phyloP scores from a whole-genome alignment of 2,797 vertebrate species.

The Epinephelus coioides region DNA sequence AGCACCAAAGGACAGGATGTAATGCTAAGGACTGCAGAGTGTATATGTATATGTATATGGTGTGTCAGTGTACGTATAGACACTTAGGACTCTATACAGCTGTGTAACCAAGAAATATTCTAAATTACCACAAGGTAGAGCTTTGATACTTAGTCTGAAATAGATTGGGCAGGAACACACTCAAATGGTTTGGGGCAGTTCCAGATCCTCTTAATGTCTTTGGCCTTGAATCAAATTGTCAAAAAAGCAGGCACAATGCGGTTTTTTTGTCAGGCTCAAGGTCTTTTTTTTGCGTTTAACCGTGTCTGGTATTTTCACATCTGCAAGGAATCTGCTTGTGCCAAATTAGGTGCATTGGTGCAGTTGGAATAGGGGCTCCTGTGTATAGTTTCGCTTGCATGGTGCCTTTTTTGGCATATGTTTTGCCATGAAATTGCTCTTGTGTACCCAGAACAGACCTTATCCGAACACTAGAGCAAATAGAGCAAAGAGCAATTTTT shows the following conservation, averaged over 20 bases:
- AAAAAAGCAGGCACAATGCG: background rate
- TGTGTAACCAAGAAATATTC: background rate
- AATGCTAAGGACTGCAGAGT: conserved; percentile 22
- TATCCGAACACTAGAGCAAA: background rate
- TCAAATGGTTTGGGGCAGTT: background rate
- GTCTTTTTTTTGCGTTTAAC: background rate
- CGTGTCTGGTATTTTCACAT: background rate
- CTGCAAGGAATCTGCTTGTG: background rate
- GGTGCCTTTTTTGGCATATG: background rate
- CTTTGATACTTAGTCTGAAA: background rate
- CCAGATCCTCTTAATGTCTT: background rate
- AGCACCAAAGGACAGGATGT: conserved; percentile 24
- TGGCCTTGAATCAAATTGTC: conserved; percentile 12
- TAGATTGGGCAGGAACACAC: conserved; percentile 1
- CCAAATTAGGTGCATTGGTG: background rate
- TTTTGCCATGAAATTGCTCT: conserved; percentile 15
- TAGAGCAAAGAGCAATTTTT: background rate
- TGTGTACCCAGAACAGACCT: background rate
- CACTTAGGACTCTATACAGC: background rate
- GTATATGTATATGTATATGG: background rate
- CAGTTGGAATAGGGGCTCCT: background rate
- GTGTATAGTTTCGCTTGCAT: background rate
- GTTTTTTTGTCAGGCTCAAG: background rate
- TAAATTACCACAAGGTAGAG: background rate
- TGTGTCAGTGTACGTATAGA: conserved; percentile 4